phyloP scores from a whole-genome alignment of 2,113 vertebrate species.

The Puffinus mauretanicus region DNA sequence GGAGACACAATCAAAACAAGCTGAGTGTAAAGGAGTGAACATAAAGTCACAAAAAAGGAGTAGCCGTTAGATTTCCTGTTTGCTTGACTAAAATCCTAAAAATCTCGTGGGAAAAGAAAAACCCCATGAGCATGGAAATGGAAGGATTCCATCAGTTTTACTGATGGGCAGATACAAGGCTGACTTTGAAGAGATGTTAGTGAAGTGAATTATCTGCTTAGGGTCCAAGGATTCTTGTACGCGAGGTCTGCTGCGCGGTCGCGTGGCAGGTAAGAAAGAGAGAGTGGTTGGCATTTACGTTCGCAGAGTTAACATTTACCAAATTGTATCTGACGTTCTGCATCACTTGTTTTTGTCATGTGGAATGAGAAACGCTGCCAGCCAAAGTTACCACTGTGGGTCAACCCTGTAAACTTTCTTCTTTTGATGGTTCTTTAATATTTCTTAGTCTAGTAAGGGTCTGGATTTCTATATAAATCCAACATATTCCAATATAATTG shows the following conservation, averaged over 20 bases:
- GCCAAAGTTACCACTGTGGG: neutral
- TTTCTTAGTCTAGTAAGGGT: neutral
- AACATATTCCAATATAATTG: neutral
- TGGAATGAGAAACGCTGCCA: neutral
- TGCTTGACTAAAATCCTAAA: neutral
- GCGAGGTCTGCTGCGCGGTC: neutral
- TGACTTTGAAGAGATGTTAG: neutral
- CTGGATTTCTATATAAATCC: neutral
- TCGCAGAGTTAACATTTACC: neutral
- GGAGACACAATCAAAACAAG: neutral
- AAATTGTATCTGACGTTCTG: neutral
- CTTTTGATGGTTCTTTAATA: neutral
- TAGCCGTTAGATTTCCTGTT: neutral
- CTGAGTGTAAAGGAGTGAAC: neutral
- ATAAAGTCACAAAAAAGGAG: neutral
- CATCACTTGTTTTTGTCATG: neutral
- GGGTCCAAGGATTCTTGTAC: neutral
- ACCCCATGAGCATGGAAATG: neutral
- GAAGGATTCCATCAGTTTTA: neutral
- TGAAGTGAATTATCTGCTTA: neutral
- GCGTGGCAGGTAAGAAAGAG: neutral
- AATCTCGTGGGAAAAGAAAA: neutral
- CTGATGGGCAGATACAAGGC: neutral
- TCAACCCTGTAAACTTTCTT: neutral
- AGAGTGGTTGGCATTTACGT: neutral